Conservation (phyloP, 1,140 invertebrate genomes). For the Gonatopus flavifemur region DNA sequence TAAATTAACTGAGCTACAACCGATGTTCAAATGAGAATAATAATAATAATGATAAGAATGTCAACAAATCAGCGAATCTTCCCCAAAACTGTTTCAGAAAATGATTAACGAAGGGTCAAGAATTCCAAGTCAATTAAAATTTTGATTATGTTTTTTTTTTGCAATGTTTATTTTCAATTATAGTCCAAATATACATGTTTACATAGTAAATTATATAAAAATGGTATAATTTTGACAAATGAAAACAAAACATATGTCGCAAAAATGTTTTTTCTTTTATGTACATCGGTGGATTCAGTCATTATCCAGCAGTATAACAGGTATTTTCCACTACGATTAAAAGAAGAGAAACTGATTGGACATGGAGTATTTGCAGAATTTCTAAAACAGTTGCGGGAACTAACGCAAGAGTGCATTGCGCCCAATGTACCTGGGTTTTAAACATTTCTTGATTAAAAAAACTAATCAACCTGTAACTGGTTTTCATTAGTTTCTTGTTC, state of each 20-base stretch:
- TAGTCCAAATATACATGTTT: slow-evolving; percentile 58
- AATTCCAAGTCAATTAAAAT: slow-evolving; percentile 49
- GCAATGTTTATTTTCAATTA: slow-evolving; percentile 55
- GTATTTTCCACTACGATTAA: slow-evolving; percentile 36
- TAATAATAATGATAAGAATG: slow-evolving; percentile 14
- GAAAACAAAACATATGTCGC: slow-evolving; percentile 44
- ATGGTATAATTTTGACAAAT: slow-evolving; percentile 53
- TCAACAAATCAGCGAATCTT: slow-evolving; percentile 41
- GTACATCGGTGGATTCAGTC: slow-evolving; percentile 52
- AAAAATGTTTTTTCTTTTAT: too few species aligned
- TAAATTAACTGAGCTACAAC: slow-evolving; percentile 11
- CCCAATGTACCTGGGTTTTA: too few species aligned
- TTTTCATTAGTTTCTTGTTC: too few species aligned
- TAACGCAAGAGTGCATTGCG: slow-evolving; percentile 42
- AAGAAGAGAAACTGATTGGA: slow-evolving; percentile 37
- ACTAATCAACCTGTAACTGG: too few species aligned
- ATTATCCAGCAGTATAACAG: slow-evolving; percentile 30
- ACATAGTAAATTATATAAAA: slow-evolving; percentile 58
- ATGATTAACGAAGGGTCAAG: slow-evolving; percentile 50
- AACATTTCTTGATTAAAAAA: too few species aligned
- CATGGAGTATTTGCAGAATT: slow-evolving; percentile 39
- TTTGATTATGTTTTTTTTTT: slow-evolving; percentile 48
- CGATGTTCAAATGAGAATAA: slow-evolving; percentile 10
- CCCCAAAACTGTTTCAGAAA: slow-evolving; percentile 57
- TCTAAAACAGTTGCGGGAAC: slow-evolving; percentile 56